These are phyloP conservation scores for Alcis repandata DNA, from an alignment of 2,888 invertebrate genomes.

Conservation along the genomic window DNA sequence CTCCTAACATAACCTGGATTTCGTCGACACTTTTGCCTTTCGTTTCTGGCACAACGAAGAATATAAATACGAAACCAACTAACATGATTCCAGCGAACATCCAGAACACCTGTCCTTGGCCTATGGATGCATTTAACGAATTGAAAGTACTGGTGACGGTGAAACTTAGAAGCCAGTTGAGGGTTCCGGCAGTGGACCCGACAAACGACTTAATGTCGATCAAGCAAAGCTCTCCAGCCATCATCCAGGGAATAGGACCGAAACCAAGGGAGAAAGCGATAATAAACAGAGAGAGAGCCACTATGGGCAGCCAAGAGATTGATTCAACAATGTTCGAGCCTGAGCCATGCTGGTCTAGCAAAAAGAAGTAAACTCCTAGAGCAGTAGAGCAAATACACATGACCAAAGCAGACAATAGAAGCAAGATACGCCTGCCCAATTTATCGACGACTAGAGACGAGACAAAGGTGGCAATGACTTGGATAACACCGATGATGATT, in stretches of 20 bases:
- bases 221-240: slow-evolving; percentile 92
- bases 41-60: slow-evolving; percentile 89
- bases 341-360: slow-evolving; percentile 67
- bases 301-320: slow-evolving; percentile 91
- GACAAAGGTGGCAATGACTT: slow-evolving; percentile 91
- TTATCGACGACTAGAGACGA: slow-evolving; percentile 93
- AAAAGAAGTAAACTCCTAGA: slow-evolving; percentile 91
- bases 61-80: slow-evolving; percentile 89
- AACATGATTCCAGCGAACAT: slow-evolving; percentile 90
- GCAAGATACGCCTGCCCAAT: slow-evolving; percentile 91
- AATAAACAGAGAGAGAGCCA: slow-evolving; percentile 91
- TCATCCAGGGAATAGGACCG: slow-evolving; percentile 96
- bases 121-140: slow-evolving; percentile 85
- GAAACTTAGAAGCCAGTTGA: slow-evolving; percentile 94
- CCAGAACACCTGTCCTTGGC: slow-evolving; percentile 90
- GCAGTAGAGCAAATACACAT: slow-evolving; percentile 90
- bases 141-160: slow-evolving; percentile 91
- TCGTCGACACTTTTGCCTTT: slow-evolving; percentile 90
- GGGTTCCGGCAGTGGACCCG: slow-evolving; percentile 91
- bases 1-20: slow-evolving; percentile 85
- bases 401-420: slow-evolving; percentile 89
- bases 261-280: slow-evolving; percentile 93
- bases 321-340: slow-evolving; percentile 72
- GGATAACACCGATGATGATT: slow-evolving; percentile 94
- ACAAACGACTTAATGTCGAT: slow-evolving; percentile 92